These are phyloP conservation scores for Myopa testacea DNA, from an alignment of 2,888 invertebrate species.

Conservation along the genomic window DNA sequence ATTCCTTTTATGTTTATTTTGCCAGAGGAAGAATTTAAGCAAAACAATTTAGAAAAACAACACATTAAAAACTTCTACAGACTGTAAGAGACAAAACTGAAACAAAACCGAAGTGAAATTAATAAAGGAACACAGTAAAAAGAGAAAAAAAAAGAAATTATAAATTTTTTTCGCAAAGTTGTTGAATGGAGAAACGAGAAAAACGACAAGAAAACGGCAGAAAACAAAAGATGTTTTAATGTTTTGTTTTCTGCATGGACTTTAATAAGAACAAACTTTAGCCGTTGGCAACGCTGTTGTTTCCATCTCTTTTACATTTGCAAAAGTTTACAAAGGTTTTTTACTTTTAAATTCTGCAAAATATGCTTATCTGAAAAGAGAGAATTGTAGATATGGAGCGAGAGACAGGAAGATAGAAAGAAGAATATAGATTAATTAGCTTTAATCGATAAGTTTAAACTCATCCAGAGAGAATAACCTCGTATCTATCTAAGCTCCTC, in stretches of 20 bases:
- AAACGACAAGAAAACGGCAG: not conserved
- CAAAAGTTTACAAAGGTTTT: not conserved
- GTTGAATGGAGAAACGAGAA: not conserved
- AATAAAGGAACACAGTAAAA: not conserved
- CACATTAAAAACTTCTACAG: not conserved
- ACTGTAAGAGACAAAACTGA: not conserved
- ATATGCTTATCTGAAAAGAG: not conserved
- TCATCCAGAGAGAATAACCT: no score
- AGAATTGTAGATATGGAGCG: not conserved
- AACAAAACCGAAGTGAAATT: not conserved
- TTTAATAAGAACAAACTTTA: not conserved
- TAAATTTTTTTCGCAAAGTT: conserved; percentile 31
- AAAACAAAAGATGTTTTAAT: not conserved
- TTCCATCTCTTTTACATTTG: not conserved
- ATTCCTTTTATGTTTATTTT: not conserved
- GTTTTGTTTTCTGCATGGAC: not conserved
- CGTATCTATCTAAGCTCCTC: no score
- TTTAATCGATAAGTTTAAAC: no score
- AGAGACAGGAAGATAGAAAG: no score
- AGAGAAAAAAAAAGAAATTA: conserved; percentile 23
- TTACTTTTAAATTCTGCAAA: not conserved
- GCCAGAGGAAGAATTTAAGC: conserved; percentile 12
- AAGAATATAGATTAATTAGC: no score
- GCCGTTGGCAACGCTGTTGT: not conserved
- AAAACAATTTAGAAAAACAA: conserved; percentile 27